Evolutionary conservation across 1,140 invertebrate species (phyloP), one percentile per base, ranked within the genome.

Genomic region (Nasonia vitripennis): DNA sequence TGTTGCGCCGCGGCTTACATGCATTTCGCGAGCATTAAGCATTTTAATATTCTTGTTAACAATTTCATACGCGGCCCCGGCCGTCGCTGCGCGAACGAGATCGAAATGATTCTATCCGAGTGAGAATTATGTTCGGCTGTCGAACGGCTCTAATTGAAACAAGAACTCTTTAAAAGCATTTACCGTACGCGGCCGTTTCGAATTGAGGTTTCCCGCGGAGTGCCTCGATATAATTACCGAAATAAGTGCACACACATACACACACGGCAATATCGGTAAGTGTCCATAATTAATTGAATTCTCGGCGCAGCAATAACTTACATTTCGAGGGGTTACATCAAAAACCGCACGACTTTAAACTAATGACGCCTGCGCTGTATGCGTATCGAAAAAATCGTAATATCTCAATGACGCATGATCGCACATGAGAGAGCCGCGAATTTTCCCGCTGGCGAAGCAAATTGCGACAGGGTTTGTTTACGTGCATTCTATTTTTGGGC

Each of bases 401-500:
- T 62, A 62, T 62, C 6, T 20, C 17, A 62, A 62, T 62, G 55
- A 62, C 20, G 45, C 45, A 48, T 48, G 5, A 37, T 37, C 2
- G 34, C 10, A 10, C 45, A 48, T 1, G 12, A 12, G 45, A 48
- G 12, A 9, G 45, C 45, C 12, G 48, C 14, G 48, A 51, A 51
- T 51, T 7, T 45, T 45, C 41, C 41, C 10, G 41, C 6, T 45
- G 17, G 2, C n/a, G n/a, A 41, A 51, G 20, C 2, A 27, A n/a
- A 55, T 83, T 75, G 71, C 71, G 51, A 62, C 81, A 78, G 23
- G 10, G 48, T 83, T 68, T 83, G 62, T 83, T 83, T 48, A 83
- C 37, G 17, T 23, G n/a, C 17, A 83, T 75, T 78, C 74, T 86
- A 86, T 87, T 88, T 87, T 86, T 34, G 45, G 79, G 2, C 20